Evolutionary conservation across 2,113 vertebrate genomes (phyloP).

Genomic region (Cichladusa arquata): DNA sequence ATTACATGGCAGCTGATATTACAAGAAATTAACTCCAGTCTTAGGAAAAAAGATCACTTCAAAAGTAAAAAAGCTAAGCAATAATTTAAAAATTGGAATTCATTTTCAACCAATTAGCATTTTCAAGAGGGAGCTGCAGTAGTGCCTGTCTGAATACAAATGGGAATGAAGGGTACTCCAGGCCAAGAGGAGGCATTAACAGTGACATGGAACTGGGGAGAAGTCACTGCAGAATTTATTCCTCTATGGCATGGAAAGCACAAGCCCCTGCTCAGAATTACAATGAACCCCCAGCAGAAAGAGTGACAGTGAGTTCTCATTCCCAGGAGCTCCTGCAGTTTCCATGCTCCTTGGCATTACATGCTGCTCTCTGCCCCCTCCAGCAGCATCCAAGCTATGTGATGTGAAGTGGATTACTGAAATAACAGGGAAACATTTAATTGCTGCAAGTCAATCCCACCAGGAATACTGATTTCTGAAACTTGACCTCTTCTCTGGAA

Average conservation of each 20-base stretch:
- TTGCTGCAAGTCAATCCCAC: neutral
- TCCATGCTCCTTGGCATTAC: neutral
- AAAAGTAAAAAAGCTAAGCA: neutral
- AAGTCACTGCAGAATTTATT: neutral
- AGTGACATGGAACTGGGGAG: neutral
- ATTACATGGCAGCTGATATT: neutral
- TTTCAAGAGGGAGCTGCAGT: constrained; percentile 5
- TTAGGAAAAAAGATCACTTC: neutral
- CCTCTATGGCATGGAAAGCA: neutral
- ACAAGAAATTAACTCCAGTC: neutral
- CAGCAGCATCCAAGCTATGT: neutral
- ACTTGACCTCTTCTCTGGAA: neutral
- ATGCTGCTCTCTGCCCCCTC: neutral
- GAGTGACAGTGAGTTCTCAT: neutral
- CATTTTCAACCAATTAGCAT: constrained; percentile 13
- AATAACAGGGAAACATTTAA: neutral
- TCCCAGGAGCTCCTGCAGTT: neutral
- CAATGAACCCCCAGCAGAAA: neutral
- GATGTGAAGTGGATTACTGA: neutral
- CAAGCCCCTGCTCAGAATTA: neutral
- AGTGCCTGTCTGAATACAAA: constrained; percentile 18
- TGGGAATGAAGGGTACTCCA: constrained; percentile 10
- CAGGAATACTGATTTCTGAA: neutral
- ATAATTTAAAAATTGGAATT: neutral
- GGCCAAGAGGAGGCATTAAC: neutral